Evolutionary conservation across 1,140 invertebrate genomes (phyloP).

Genomic region (Drosophila bocki): DNA sequence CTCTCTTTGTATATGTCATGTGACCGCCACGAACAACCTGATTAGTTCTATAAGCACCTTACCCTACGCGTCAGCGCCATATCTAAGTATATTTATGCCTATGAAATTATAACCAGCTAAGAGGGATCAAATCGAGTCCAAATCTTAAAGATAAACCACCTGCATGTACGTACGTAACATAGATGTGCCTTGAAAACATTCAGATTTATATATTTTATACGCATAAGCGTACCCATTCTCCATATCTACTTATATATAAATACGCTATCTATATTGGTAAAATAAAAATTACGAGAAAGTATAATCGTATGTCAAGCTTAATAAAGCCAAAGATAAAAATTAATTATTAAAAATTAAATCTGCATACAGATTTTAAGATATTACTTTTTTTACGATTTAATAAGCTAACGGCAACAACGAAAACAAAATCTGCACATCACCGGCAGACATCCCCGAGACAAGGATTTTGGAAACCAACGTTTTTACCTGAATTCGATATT

Average conservation of each 20-base stretch:
- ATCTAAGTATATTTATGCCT: conserved; percentile 47
- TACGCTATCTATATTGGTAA: conserved; percentile 18
- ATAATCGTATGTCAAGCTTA: conserved; percentile 52
- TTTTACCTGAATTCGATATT: too few relatives aligned
- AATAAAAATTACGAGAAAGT: conserved; percentile 22
- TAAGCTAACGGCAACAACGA: too few relatives aligned
- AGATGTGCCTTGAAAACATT: conserved; percentile 29
- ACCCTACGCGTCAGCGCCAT: conserved; percentile 28
- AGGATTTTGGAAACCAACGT: too few relatives aligned
- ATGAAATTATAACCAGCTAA: conserved; percentile 22
- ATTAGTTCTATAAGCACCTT: conserved; percentile 41
- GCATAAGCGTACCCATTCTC: conserved; percentile 23
- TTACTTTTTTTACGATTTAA: too few relatives aligned
- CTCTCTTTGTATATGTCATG: conserved; percentile 29
- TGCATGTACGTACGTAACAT: conserved; percentile 13
- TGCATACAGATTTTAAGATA: too few relatives aligned
- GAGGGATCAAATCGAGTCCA: conserved; percentile 28
- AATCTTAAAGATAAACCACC: conserved; percentile 10
- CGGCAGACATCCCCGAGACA: too few relatives aligned
- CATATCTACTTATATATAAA: conserved; percentile 21
- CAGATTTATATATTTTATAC: conserved; percentile 21
- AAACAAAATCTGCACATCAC: too few relatives aligned
- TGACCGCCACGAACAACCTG: conserved; percentile 47
- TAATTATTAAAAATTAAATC: too few relatives aligned
- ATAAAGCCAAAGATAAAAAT: conserved; percentile 62